Base-by-base conservation (phyloP, 2,888 invertebrate genomes). In the Microplitis manilae region DNA sequence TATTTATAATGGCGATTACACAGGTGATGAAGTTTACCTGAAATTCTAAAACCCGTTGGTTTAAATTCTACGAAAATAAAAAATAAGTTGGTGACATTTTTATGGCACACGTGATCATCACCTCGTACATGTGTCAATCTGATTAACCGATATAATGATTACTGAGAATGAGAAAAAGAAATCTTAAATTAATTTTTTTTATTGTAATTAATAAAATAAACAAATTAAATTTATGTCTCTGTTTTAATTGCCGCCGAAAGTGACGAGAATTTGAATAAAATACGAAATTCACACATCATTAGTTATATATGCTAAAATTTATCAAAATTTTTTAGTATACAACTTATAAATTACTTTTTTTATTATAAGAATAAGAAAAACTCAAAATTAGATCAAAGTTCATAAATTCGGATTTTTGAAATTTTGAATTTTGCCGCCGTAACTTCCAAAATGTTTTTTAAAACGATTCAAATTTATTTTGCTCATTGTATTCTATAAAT, bases 71-170 rank as follows among this genome's bases (percentile, higher is more conserved):
- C 50, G 50, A 50, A 50, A 50, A 50, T 13, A 50, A 50, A 50
- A 8, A 13, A 50, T 13, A 50, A 50, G 9, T 50, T 50, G 50
- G 50, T 50, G 50, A 50, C 50, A 50, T 50, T 50, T 50, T 50
- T 50, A 50, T 50, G 13, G 50, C 50, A 50, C 50, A 50, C 30
- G 30, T 30, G 30, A 30, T 50, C 50, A 13, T 50, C 50, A 50
- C 50, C 50, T 50, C 50, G 50, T 50, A 50, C 50, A 50, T 50
- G 50, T 50, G 50, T 50, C 50, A 50, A 50, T 50, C 50, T 50
- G 50, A 50, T 50, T 50, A 50, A 50, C 50, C 50, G 50, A 50
- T 50, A 50, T 50, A 50, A 50, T 50, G 50, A 50, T 50, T 50
- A 50, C 50, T 50, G 50, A 5, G 50, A 50, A 50, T 8, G 13